Evolutionary conservation across 2,797 vertebrate genomes (phyloP), one percentile per base, ranked within the genome.

Genomic region (Crenuchus spilurus): DNA sequence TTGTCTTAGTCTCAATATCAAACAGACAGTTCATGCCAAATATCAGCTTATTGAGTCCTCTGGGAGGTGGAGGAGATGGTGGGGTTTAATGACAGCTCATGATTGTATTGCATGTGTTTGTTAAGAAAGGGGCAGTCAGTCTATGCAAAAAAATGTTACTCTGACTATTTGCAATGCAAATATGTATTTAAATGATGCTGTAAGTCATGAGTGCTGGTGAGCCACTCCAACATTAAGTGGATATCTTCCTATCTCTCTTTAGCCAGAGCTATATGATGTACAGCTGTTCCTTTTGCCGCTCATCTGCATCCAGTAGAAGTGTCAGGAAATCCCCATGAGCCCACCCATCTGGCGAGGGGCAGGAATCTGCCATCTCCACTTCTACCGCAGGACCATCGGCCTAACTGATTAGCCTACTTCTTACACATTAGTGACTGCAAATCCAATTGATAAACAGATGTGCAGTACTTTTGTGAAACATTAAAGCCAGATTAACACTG

Each of bases 141-240:
- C n/a, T 6, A 48, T 35, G 61, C 33, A 31, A 44, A n/a, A n/a
- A 28, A 30, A 4, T 2, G 8, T n/a, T 48, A 10, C 4, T 10
- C 28, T 52, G 33, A 13, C 35, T 55, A 57, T 69, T 42, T 69
- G 6, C 44, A 69, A 44, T 42, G 37, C 37, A 57, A 69, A 57
- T 42, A 5, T 24, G 18, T n/a, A 26, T 24, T 24, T 37, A 67
- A 39, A 14, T 6, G 10, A 6, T 37, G 14, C 6, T 16, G 20
- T 62, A 9, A 72, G 70, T 74, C 57, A 58, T 41, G 30, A n/a
- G 54, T 46, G 33, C 30, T 41, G 28, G 55, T 30, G 16, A 78
- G n/a, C 65, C 65, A 74, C 16, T 70, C 20, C n/a, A 64, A 57
- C 24, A 78, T 13, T 4, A 37, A 18, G 6, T 14, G 9, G 14